phyloP scores from a whole-genome alignment of 2,113 vertebrate species.

The Saccopteryx leptura region DNA sequence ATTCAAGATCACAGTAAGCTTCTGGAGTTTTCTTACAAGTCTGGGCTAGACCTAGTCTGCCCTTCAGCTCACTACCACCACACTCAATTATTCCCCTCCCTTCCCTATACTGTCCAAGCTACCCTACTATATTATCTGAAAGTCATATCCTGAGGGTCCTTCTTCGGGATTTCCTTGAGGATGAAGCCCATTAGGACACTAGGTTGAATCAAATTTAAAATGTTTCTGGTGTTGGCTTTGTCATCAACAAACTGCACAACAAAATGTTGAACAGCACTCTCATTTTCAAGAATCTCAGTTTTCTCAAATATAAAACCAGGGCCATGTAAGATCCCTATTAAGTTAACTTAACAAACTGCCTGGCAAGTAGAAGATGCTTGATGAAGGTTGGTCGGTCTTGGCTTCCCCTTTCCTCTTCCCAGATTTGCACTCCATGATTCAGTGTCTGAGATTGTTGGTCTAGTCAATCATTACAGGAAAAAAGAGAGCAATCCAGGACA shows the following conservation, averaged over 20 bases:
- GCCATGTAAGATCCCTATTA: background rate
- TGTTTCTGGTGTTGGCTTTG: background rate
- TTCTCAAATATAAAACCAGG: constrained; percentile 16
- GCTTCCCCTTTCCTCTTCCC: background rate
- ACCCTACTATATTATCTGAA: background rate
- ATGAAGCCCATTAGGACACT: background rate
- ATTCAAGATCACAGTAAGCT: background rate
- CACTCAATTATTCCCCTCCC: background rate
- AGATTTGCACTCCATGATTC: background rate
- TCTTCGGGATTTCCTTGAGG: constrained; percentile 19
- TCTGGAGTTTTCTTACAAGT: background rate
- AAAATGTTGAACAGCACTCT: background rate
- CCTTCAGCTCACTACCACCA: constrained; percentile 14
- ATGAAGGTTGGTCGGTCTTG: background rate
- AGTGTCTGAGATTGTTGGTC: background rate
- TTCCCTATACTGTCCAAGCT: background rate
- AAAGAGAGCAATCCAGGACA: background rate
- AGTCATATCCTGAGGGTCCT: background rate
- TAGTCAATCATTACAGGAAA: background rate
- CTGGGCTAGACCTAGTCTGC: background rate
- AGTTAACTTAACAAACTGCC: background rate
- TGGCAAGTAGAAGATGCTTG: background rate
- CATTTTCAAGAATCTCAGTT: background rate
- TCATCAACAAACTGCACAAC: background rate
- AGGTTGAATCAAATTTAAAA: background rate